Conservation (phyloP, 2,113 vertebrate species). For the Neotoma lepida region DNA sequence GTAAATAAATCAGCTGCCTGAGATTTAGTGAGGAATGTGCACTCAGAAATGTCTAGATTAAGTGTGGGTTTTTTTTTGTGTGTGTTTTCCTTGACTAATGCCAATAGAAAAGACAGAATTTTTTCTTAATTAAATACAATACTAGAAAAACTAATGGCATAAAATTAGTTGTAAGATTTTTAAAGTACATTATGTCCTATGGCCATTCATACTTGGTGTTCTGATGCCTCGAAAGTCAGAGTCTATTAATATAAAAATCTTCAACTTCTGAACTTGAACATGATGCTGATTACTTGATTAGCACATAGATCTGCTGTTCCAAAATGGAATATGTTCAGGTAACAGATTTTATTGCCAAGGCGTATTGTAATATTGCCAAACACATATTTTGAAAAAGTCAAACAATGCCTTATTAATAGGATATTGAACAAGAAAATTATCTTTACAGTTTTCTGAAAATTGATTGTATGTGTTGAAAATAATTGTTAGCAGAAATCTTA, state of each 20-base stretch:
- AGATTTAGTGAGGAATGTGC: conserved; percentile 88
- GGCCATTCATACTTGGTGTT: background rate
- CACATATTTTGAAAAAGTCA: background rate
- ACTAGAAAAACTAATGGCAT: conserved; percentile 47
- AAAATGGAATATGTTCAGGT: conserved; percentile 15
- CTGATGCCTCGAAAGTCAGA: conserved; percentile 32
- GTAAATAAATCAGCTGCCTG: conserved; percentile 75
- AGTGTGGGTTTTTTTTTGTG: background rate
- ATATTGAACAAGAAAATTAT: conserved; percentile 11
- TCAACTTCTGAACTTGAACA: conserved; percentile 21
- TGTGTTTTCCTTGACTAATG: background rate
- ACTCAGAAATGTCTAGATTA: conserved; percentile 71
- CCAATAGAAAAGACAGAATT: conserved; percentile 7
- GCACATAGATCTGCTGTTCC: background rate
- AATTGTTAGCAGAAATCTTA: conserved; percentile 37
- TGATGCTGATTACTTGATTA: background rate
- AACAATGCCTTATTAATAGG: background rate
- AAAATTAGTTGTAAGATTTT: conserved; percentile 39
- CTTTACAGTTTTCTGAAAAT: conserved; percentile 26
- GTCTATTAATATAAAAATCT: background rate
- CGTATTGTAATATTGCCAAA: background rate
- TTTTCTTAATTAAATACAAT: background rate
- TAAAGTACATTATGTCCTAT: conserved; percentile 6
- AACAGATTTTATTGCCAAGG: background rate
- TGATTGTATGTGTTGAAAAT: conserved; percentile 11